Evolutionary conservation across 2,113 vertebrate species (phyloP).

Genomic region (Sclerurus mexicanus): DNA sequence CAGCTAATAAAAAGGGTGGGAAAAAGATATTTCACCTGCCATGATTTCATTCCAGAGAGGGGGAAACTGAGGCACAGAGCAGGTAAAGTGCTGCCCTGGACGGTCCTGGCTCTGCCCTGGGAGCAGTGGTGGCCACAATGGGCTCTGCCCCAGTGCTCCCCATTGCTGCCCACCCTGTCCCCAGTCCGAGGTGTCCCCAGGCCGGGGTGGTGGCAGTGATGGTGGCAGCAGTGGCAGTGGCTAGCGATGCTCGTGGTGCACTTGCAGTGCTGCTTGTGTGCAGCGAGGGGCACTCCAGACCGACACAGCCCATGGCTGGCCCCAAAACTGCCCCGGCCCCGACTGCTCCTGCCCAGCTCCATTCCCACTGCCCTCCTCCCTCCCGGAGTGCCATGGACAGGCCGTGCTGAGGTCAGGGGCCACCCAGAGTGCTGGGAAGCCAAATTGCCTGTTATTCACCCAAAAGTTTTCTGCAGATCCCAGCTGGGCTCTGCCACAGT

Average conservation of each 20-base stretch:
- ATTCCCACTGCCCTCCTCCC: neutral
- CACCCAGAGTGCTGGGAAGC: neutral
- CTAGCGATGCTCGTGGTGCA: neutral
- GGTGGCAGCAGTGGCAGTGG: neutral
- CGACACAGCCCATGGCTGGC: neutral
- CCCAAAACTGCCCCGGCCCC: neutral
- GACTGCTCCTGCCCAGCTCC: neutral
- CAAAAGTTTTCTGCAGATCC: neutral
- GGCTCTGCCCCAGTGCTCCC: neutral
- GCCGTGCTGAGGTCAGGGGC: neutral
- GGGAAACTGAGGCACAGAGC: neutral
- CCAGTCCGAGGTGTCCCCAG: neutral
- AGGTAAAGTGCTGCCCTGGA: neutral
- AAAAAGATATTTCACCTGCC: neutral
- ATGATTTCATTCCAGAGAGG: neutral
- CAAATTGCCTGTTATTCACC: accelerated
- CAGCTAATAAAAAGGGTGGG: neutral
- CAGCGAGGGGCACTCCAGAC: constrained; percentile 47
- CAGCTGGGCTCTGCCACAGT: neutral
- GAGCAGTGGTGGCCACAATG: accelerated
- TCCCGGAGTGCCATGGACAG: neutral
- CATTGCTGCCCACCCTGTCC: neutral
- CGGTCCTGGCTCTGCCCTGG: neutral
- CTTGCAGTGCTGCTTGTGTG: neutral
- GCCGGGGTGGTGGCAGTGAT: neutral